Percentiles rank a stretch among this genome's conserved stretches.
phyloP scores from a whole-genome alignment of 2,797 vertebrate species.

The Kryptolebias ocellatus region DNA sequence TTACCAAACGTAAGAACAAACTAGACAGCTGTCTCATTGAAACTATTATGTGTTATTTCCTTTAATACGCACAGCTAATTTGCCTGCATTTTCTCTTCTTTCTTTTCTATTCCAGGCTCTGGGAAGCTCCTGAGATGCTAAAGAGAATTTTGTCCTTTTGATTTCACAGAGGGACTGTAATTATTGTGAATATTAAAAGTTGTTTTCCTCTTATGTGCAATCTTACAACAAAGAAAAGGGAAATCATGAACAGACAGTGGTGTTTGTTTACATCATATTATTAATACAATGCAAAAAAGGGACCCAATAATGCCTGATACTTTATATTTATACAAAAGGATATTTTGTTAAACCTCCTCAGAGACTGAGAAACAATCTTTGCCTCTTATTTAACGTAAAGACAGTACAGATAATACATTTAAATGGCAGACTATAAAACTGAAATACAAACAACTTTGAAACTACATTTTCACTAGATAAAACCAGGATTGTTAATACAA shows the following conservation, averaged over 20 bases:
- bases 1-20: constrained; percentile 65
- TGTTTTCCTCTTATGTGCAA: constrained; percentile 56
- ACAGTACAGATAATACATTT: constrained; percentile 32
- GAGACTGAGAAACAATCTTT: constrained; percentile 72
- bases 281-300: constrained; percentile 61
- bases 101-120: constrained; percentile 59
- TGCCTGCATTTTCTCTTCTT: constrained; percentile 19
- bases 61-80: background rate
- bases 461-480: constrained; percentile 31
- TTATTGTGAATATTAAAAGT: constrained; percentile 51
- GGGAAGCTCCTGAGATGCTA: constrained; percentile 56
- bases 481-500: constrained; percentile 24
- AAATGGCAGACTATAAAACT: constrained; percentile 32
- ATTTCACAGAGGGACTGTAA: constrained; percentile 45
- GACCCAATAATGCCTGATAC: constrained; percentile 51
- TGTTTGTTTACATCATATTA: constrained; percentile 60
- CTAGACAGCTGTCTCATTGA: background rate
- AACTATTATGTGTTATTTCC: background rate
- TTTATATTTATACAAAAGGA: constrained; percentile 77
- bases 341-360: constrained; percentile 72
- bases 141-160: constrained; percentile 17
- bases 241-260: constrained; percentile 36
- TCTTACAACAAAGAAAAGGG: constrained; percentile 45
- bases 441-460: constrained; percentile 58
- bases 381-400: constrained; percentile 65